Conservation (phyloP, 1,140 invertebrate species). For the Ladona fulva region DNA sequence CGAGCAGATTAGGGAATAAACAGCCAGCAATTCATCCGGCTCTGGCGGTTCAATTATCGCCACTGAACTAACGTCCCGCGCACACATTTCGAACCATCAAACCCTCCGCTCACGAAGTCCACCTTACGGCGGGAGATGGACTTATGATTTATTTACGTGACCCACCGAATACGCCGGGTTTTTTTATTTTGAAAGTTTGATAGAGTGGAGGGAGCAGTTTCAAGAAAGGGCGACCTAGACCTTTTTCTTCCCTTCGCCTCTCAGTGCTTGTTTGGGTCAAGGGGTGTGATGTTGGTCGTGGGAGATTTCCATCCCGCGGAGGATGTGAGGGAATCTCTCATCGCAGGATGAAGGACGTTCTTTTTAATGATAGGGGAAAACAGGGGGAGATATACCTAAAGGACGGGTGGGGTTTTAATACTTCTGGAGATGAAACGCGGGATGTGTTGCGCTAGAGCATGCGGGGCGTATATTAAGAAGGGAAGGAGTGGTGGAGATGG, state of each 20-base stretch:
- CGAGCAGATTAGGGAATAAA: not conserved
- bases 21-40: not conserved
- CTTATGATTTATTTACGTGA: not conserved
- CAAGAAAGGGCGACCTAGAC: no score
- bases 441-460: not conserved
- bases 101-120: not conserved
- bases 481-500: not conserved
- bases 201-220: no score
- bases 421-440: no score
- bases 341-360: not conserved
- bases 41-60: not conserved
- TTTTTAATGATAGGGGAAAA: not conserved
- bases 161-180: not conserved
- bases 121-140: not conserved
- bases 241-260: no score
- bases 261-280: not conserved
- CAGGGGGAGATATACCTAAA: not conserved
- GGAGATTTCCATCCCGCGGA: not conserved
- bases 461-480: not conserved
- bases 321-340: not conserved
- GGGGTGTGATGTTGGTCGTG: constrained; percentile 1
- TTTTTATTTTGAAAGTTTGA: no score
- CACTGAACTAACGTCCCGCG: not conserved
- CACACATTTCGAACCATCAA: not conserved
- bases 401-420: no score